Evolutionary conservation across 2,888 invertebrate genomes (phyloP), one percentile per base, ranked within the genome.

Genomic region (Adelphocoris suturalis): DNA sequence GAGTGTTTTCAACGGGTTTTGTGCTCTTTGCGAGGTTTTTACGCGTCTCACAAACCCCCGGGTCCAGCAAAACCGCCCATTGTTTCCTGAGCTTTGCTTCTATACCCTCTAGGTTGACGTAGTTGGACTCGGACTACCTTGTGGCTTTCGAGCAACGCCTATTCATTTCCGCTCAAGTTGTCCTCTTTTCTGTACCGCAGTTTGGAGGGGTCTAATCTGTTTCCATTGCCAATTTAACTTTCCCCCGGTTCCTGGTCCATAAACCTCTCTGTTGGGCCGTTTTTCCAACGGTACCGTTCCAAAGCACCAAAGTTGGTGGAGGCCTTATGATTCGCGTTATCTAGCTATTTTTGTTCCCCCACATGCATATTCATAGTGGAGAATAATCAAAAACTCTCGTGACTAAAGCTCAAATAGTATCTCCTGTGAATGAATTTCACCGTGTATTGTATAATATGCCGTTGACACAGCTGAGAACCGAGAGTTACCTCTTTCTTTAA

Each of bases 191-290:
- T 23, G 68, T 68, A 19, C 68, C 27, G 68, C 23, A 78, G 37
- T 78, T 47, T 47, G 37, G 16, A 46, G 28, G 78, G 47, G 47
- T 78, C 78, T 78, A 78, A 78, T 78, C 78, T 78, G 78, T 78
- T 78, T 78, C 78, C 78, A 78, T 78, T 78, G 37, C 46, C 78
- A 78, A 78, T 78, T 47, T 78, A 78, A 78, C 78, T 78, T 78
- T 78, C 37, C 46, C 19, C 47, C 27, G 76, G 27, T 47, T 78
- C 78, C 78, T n/a, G 46, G 46, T 78, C 78, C 19, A 68, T 23
- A 68, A 68, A 68, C 68, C 68, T 68, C 68, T 68, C 68, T 27
- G 68, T 68, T 23, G 23, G 27, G 23, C 23, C 68, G 68, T 68
- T 68, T 68, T 68, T 68, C 68, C 23, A 5, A 52, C 52, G 52